Evolutionary conservation across 1,140 invertebrate genomes (phyloP), one percentile per base, ranked within the genome.

Genomic region (Camponotus vicinus): DNA sequence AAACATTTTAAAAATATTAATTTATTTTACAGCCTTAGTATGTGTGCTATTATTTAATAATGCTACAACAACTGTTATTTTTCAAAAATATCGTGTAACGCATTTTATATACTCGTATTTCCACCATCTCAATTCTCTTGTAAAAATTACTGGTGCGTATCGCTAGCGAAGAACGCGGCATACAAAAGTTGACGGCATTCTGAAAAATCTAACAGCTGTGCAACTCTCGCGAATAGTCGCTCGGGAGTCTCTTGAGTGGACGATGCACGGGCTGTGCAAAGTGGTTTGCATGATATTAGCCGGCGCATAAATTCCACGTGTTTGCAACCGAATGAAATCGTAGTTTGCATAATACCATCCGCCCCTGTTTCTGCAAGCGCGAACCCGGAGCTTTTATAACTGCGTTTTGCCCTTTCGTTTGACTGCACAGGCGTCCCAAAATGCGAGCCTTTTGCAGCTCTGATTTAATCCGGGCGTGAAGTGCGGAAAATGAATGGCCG

Each of bases 291-390:
- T 82, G 79, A 71, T 83, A 83, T 83, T 83, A 83, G 69, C 32
- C n/a, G 42, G 69, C 69, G 69, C 79, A 83, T 83, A 83, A 83
- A 83, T 63, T 83, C 66, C 79, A 61, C 67, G 79, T 83, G 79
- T 83, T 83, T 73, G 79, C 79, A 83, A 83, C 69, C 42, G 69
- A 83, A 83, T 83, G 79, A 83, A 83, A 83, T 75, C 69, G 59
- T 63, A 83, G 40, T 83, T 83, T 83, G 79, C 69, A 63, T 83
- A 83, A 83, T 75, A 61, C 55, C 55, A 61, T 59, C 32, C 79
- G 79, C 40, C 27, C 55, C 52, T 27, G 40, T 82, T 83, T 75
- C 79, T 61, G 69, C 69, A 40, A 83, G 37, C 66, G 78, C 67
- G 49, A 70, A 57, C 49, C 49, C 34, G 15, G 49, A 70, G 79